Conservation (phyloP, 1,140 invertebrate genomes). For the Cephus cinctus region DNA sequence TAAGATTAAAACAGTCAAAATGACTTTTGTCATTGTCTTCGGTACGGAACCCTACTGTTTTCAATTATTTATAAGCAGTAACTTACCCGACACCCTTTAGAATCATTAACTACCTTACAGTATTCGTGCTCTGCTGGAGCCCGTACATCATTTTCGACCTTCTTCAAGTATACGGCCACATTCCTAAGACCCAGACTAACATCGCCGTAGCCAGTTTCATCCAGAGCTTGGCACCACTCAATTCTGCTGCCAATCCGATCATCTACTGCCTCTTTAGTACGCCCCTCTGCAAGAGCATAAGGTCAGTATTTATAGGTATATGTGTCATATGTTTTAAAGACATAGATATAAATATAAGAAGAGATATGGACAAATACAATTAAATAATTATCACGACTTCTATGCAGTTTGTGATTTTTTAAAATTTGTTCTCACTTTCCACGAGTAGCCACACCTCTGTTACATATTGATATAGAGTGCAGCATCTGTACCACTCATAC, state of each 20-base stretch:
- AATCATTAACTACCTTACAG: slow-evolving; percentile 59
- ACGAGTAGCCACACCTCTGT: too few species aligned
- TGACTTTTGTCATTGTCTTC: slow-evolving; percentile 95
- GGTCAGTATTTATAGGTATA: slow-evolving; percentile 66
- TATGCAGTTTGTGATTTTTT: too few species aligned
- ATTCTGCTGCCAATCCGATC: slow-evolving; percentile 91
- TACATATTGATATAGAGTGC: too few species aligned
- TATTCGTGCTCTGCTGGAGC: slow-evolving; percentile 94
- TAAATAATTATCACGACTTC: too few species aligned
- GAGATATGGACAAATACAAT: too few species aligned
- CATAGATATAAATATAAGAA: too few species aligned
- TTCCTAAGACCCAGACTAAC: slow-evolving; percentile 77
- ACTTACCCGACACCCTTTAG: background rate
- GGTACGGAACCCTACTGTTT: slow-evolving; percentile 57
- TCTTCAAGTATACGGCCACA: slow-evolving; percentile 84
- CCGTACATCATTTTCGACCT: slow-evolving; percentile 94
- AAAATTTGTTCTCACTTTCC: too few species aligned
- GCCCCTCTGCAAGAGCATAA: slow-evolving; percentile 81
- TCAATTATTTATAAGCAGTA: background rate
- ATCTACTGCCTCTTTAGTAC: slow-evolving; percentile 95
- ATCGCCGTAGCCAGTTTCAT: slow-evolving; percentile 87
- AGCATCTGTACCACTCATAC: too few species aligned
- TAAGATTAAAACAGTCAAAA: slow-evolving; percentile 96
- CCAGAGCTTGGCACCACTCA: slow-evolving; percentile 88
- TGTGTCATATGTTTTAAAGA: too few species aligned